Evolutionary conservation across 2,888 invertebrate genomes (phyloP).

Genomic region (Agrilus mali): DNA sequence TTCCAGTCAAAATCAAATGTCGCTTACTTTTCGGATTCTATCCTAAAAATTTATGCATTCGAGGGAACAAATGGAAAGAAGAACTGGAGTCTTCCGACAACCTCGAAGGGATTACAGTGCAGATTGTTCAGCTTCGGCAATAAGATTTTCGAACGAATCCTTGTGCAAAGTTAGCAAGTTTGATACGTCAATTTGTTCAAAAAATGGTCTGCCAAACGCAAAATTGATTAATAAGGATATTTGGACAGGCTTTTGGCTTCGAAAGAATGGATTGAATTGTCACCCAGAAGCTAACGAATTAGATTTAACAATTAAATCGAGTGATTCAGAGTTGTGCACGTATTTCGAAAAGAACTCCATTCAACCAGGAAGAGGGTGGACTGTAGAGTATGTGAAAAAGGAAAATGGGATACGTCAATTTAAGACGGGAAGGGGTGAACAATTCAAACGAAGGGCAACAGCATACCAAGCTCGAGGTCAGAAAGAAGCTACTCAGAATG

Average conservation of each 20-base stretch:
- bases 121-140: conserved; percentile 9
- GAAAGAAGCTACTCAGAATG: too few species aligned
- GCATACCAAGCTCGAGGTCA: too few species aligned
- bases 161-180: conserved; percentile 14
- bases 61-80: not conserved
- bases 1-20: too few species aligned
- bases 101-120: conserved; percentile 9
- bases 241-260: conserved; percentile 11
- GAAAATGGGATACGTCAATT: not conserved
- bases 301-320: too few species aligned
- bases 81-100: conserved; percentile 9
- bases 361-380: not conserved
- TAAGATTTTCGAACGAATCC: conserved; percentile 7
- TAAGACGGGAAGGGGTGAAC: not conserved
- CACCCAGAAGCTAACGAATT: too few species aligned
- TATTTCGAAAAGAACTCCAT: too few species aligned
- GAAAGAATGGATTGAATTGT: conserved; percentile 8
- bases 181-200: conserved; percentile 8
- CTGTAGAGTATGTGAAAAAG: not conserved
- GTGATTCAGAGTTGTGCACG: too few species aligned
- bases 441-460: conserved; percentile 3
- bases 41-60: not conserved
- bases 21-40: too few species aligned
- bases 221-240: conserved; percentile 4
- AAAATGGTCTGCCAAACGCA: conserved; percentile 7